Percentiles rank a stretch among this genome's conserved stretches.
These are phyloP conservation scores for Steinernema hermaphroditum DNA, from an alignment of 2,888 invertebrate genomes.

Conservation along the genomic window DNA sequence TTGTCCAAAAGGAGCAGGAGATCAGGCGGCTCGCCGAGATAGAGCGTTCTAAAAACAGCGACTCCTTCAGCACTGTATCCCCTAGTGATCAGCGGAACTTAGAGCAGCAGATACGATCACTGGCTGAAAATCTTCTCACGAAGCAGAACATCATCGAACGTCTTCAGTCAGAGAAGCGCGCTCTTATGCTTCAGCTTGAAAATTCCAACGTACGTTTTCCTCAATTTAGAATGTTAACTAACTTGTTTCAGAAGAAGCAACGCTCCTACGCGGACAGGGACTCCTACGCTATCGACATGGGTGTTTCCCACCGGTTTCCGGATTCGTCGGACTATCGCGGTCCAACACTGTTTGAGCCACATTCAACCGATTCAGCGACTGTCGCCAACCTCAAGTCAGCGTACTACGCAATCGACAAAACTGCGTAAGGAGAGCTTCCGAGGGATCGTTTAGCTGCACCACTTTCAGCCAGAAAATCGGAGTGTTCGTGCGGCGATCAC, in stretches of 20 bases:
- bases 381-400: slow-evolving; percentile 1
- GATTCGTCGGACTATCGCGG: background rate
- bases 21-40: background rate
- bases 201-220: slow-evolving; percentile 67
- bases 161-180: slow-evolving; percentile 82
- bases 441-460: background rate
- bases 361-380: background rate
- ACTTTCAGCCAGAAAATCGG: slow-evolving; percentile 75
- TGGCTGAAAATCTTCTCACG: slow-evolving; percentile 82
- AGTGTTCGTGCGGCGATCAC: slow-evolving; percentile 80
- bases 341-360: background rate
- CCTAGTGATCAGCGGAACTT: slow-evolving; percentile 66
- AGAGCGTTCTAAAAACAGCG: background rate
- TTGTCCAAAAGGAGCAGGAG: background rate
- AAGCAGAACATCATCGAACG: slow-evolving; percentile 84
- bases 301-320: background rate
- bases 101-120: slow-evolving; percentile 69
- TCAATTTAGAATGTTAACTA: slow-evolving; percentile 7
- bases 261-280: background rate
- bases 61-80: background rate
- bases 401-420: slow-evolving; percentile 1
- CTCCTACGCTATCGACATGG: slow-evolving; percentile 1
- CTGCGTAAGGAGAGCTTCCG: background rate
- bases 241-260: background rate
- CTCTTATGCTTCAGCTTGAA: slow-evolving; percentile 81